A percentile compares a stretch with the other conserved stretches of the same genome.
Conservation (phyloP, 2,888 invertebrate genomes). For the Yponomeuta cagnagella region DNA sequence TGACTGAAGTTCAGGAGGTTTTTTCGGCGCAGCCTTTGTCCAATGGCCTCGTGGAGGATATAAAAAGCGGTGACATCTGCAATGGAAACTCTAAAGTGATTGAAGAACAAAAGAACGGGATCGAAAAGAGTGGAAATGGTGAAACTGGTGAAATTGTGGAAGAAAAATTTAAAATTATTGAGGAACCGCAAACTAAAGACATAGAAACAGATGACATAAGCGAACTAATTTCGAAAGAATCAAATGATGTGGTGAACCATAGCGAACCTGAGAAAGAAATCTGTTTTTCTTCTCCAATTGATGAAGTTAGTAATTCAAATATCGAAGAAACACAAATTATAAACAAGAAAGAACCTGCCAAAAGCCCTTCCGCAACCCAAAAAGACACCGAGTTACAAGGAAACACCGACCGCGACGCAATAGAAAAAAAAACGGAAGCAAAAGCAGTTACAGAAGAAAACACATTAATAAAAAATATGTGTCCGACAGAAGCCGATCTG, state of each 20-base stretch:
- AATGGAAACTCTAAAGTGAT: slow-evolving; percentile 21
- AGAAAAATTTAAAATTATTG: not conserved
- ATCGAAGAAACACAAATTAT: not conserved
- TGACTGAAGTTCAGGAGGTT: slow-evolving; percentile 37
- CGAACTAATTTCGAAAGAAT: not conserved
- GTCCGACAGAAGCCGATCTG: not conserved
- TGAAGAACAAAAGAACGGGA: slow-evolving; percentile 4
- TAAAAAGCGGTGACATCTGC: slow-evolving; percentile 26
- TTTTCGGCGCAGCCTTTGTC: slow-evolving; percentile 22
- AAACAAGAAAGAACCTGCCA: not conserved
- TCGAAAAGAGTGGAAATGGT: not conserved
- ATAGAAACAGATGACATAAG: not conserved
- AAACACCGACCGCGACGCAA: not conserved
- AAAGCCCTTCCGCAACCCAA: not conserved
- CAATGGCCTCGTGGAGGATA: slow-evolving; percentile 33
- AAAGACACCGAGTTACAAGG: not conserved
- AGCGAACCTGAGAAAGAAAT: not conserved
- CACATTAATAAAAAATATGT: not conserved
- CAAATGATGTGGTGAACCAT: not conserved
- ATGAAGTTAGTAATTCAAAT: not conserved
- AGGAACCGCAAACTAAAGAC: not conserved
- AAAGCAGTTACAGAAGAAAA: not conserved
- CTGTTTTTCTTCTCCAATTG: not conserved
- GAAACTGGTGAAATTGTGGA: not conserved
- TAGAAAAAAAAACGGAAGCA: not conserved